Conservation (phyloP, 2,888 invertebrate genomes). For the Belgica antarctica region DNA sequence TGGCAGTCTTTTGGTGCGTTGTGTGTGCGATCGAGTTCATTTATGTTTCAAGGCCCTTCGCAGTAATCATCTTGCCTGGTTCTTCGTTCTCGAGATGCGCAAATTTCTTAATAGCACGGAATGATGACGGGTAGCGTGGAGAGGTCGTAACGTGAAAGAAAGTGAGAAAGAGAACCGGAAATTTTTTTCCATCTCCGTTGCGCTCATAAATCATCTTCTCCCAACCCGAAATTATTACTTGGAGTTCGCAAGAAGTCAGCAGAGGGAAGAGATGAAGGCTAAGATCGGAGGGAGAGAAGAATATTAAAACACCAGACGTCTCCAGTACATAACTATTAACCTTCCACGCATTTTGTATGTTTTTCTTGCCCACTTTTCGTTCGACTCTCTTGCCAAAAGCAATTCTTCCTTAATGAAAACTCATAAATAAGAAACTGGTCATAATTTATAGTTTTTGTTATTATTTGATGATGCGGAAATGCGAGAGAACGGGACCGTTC, state of each 20-base stretch:
- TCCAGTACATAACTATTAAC: conserved; percentile 38
- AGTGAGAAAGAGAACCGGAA: conserved; percentile 14
- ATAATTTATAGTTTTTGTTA: conserved; percentile 40
- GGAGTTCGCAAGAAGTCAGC: background rate
- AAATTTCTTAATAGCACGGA: conserved; percentile 37
- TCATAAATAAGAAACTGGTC: conserved; percentile 32
- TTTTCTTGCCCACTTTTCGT: conserved; percentile 13
- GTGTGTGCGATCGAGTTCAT: background rate
- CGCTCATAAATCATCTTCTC: conserved; percentile 37
- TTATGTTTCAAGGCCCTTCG: conserved; percentile 11
- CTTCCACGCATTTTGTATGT: conserved; percentile 33
- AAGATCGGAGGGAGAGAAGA: conserved; percentile 8
- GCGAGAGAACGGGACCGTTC: background rate
- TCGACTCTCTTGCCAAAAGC: conserved; percentile 14
- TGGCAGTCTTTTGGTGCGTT: background rate
- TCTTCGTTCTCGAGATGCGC: conserved; percentile 16
- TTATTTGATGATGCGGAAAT: conserved; percentile 41
- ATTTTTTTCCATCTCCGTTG: conserved; percentile 19
- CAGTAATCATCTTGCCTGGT: too few species aligned
- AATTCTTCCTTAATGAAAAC: conserved; percentile 39
- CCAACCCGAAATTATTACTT: conserved; percentile 7
- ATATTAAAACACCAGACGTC: conserved; percentile 41
- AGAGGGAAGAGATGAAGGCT: background rate
- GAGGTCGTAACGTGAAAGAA: background rate
- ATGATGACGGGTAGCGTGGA: too few species aligned